phyloP scores from a whole-genome alignment of 2,113 vertebrate species.

The Amazona guildingii region DNA sequence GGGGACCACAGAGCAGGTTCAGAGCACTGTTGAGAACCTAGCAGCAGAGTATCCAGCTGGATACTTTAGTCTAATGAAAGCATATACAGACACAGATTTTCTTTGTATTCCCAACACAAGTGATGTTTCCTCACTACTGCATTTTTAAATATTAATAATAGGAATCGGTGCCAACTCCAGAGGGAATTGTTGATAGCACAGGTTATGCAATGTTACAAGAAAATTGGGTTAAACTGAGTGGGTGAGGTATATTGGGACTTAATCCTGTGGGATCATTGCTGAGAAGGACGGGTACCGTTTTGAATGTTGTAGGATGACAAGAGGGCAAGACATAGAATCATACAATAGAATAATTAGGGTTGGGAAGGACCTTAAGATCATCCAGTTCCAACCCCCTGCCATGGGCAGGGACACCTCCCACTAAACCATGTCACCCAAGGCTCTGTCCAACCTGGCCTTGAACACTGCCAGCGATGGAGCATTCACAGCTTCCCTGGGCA shows the following conservation, averaged over 20 bases:
- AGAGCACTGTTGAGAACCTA: not conserved
- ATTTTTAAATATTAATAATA: not conserved
- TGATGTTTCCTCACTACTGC: not conserved
- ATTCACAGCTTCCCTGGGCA: too few relatives aligned
- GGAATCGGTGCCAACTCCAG: conserved; percentile 32
- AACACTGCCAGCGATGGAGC: too few relatives aligned
- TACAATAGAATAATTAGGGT: not conserved
- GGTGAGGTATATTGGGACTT: not conserved
- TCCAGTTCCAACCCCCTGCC: too few relatives aligned
- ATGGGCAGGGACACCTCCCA: too few relatives aligned
- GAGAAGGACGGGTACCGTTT: not conserved
- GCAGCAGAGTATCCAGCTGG: not conserved
- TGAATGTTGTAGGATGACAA: not conserved
- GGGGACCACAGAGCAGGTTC: not conserved
- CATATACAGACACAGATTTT: not conserved
- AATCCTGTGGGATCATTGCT: not conserved
- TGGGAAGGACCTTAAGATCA: not conserved
- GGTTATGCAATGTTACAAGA: not conserved
- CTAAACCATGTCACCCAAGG: too few relatives aligned
- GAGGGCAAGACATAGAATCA: not conserved
- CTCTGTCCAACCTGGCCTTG: too few relatives aligned
- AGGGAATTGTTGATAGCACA: not conserved
- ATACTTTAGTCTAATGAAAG: conserved; percentile 33
- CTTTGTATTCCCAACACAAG: conserved; percentile 30
- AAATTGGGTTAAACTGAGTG: conserved; percentile 6